Conservation (phyloP, 2,888 invertebrate species). For the Melinaea menophilus region DNA sequence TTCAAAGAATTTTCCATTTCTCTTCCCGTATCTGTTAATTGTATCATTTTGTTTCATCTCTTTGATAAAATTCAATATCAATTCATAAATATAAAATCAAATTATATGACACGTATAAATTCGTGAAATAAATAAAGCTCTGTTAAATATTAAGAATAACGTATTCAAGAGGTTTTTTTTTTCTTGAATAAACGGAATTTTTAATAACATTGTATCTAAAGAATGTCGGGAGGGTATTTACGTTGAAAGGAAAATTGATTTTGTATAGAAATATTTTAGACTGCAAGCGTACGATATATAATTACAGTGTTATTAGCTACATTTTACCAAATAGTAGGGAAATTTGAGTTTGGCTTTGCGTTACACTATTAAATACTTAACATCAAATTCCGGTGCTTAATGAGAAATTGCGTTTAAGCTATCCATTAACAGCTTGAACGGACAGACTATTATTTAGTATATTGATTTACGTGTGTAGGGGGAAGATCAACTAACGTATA, state of each 20-base stretch:
- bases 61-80: too few species aligned
- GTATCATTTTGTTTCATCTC: too few species aligned
- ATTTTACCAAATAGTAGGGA: neutral
- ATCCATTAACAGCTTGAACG: neutral
- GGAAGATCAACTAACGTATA: too few species aligned
- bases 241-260: slow-evolving; percentile 18
- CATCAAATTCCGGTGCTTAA: neutral
- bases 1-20: slow-evolving; percentile 20
- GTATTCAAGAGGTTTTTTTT: too few species aligned
- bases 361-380: neutral
- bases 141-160: too few species aligned
- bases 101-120: too few species aligned
- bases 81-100: too few species aligned
- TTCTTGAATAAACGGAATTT: slow-evolving; percentile 15
- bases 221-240: slow-evolving; percentile 15
- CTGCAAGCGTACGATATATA: neutral
- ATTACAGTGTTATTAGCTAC: neutral
- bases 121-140: too few species aligned
- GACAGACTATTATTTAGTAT: too few species aligned
- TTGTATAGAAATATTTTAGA: slow-evolving; percentile 13
- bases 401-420: slow-evolving; percentile 3
- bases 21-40: neutral
- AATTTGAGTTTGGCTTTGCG: neutral
- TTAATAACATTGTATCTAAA: neutral
- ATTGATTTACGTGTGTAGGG: too few species aligned